phyloP scores from a whole-genome alignment of 2,797 vertebrate genomes.

The Macrochelys suwanniensis region DNA sequence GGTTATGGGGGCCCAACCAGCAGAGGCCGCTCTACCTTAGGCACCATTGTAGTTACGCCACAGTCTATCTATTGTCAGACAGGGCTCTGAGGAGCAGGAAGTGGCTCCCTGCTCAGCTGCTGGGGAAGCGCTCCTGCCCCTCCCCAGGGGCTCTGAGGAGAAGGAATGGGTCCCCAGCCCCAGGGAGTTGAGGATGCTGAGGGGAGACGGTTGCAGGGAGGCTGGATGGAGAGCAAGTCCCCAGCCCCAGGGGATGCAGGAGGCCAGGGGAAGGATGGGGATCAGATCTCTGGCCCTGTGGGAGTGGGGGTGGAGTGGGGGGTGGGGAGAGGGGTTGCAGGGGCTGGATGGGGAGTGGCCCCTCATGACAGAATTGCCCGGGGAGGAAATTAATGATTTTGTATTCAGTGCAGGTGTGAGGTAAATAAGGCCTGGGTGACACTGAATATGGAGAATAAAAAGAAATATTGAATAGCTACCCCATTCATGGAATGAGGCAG shows the following conservation, averaged over 20 bases:
- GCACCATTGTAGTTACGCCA: not conserved
- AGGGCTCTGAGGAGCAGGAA: too few relatives aligned
- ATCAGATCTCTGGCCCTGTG: not conserved
- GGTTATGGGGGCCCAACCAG: not conserved
- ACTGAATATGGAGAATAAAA: not conserved
- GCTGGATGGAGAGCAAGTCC: too few relatives aligned
- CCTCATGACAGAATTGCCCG: not conserved
- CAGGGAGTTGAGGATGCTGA: too few relatives aligned
- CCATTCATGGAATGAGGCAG: not conserved
- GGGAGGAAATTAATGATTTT: not conserved
- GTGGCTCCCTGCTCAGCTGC: too few relatives aligned
- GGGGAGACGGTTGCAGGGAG: too few relatives aligned
- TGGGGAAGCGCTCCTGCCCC: too few relatives aligned
- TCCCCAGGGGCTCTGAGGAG: too few relatives aligned
- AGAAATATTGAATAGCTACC: not conserved
- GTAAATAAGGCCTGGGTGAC: not conserved
- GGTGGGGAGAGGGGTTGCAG: too few relatives aligned
- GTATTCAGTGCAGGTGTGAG: not conserved
- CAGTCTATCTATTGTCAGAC: not conserved
- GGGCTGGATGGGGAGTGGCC: too few relatives aligned
- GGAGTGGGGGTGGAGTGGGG: not conserved
- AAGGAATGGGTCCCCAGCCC: too few relatives aligned
- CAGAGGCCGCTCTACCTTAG: not conserved
- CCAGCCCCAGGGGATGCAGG: too few relatives aligned
- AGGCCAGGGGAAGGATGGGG: not conserved